A percentile compares a stretch with the other conserved stretches of the same genome.
phyloP scores from a whole-genome alignment of 35 echinoderm and acorn worm genomes.

The Amphiura filiformis region DNA sequence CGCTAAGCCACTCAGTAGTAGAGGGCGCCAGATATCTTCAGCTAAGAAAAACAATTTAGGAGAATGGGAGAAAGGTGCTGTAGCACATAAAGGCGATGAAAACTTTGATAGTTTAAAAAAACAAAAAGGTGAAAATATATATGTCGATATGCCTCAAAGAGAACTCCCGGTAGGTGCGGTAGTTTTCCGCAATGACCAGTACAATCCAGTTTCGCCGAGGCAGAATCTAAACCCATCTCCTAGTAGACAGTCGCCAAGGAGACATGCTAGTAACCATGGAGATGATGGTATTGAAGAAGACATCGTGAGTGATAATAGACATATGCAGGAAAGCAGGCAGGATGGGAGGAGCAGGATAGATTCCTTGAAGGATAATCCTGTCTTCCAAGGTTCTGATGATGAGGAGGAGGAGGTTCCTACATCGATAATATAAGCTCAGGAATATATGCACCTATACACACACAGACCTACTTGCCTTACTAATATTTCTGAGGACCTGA shows the following conservation, averaged over 20 bases:
- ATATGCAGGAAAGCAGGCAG: neutral
- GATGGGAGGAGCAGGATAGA: neutral
- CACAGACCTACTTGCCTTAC: too few species aligned
- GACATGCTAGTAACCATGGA: neutral
- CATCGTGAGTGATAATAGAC: neutral
- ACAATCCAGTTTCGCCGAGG: neutral
- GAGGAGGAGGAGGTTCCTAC: neutral
- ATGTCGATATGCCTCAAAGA: neutral
- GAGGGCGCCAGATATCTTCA: neutral
- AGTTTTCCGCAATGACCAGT: neutral
- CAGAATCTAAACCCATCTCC: neutral
- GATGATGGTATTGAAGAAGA: neutral
- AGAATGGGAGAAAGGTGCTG: conserved; percentile 6
- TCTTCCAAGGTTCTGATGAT: conserved; percentile 11
- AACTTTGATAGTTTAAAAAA: neutral
- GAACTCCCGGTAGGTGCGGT: conserved; percentile 16
- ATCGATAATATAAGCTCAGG: neutral
- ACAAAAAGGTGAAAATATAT: conserved; percentile 4
- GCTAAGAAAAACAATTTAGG: conserved; percentile 22
- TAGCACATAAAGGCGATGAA: neutral
- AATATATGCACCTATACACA: too few species aligned
- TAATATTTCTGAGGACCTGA: too few species aligned
- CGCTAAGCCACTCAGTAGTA: neutral
- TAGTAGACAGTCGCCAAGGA: neutral
- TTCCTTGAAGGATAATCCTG: conserved; percentile 7